Evolutionary conservation across 2,888 invertebrate genomes (phyloP).

Genomic region (Pteria penguin): DNA sequence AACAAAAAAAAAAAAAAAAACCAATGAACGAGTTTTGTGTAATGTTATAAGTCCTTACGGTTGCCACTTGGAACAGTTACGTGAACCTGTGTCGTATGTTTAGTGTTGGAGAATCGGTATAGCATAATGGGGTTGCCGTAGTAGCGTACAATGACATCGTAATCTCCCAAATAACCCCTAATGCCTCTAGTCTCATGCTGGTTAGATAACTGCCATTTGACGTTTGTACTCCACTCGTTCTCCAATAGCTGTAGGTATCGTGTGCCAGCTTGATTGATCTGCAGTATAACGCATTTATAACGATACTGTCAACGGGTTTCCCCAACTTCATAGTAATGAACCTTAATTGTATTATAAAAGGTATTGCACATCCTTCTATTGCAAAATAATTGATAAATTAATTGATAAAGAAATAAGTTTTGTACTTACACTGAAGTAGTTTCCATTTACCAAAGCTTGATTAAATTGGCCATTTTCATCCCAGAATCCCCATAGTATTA

Average conservation of each 20-base stretch:
- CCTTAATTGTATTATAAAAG: too few species aligned
- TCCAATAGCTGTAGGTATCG: constrained; percentile 43
- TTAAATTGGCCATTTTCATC: constrained; percentile 28
- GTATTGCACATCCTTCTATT: too few species aligned
- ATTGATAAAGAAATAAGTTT: too few species aligned
- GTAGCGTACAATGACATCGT: constrained; percentile 46
- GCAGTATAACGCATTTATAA: background rate
- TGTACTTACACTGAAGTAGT: constrained; percentile 36
- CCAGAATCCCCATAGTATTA: constrained; percentile 55
- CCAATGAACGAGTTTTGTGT: too few species aligned
- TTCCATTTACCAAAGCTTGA: constrained; percentile 38
- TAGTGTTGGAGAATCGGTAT: background rate
- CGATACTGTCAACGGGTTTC: too few species aligned
- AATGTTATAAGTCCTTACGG: too few species aligned
- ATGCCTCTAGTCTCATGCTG: constrained; percentile 34
- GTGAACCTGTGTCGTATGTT: background rate
- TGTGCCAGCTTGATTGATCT: constrained; percentile 50
- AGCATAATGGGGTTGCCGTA: constrained; percentile 26
- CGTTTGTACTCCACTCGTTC: constrained; percentile 54
- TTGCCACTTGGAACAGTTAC: background rate
- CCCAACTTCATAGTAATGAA: too few species aligned
- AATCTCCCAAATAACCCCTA: constrained; percentile 54
- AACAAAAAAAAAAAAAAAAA: too few species aligned
- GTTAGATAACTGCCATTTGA: constrained; percentile 27
- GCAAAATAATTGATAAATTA: too few species aligned